Base-by-base conservation (phyloP, 2,113 vertebrate genomes). In the Hippopotamus amphibius region DNA sequence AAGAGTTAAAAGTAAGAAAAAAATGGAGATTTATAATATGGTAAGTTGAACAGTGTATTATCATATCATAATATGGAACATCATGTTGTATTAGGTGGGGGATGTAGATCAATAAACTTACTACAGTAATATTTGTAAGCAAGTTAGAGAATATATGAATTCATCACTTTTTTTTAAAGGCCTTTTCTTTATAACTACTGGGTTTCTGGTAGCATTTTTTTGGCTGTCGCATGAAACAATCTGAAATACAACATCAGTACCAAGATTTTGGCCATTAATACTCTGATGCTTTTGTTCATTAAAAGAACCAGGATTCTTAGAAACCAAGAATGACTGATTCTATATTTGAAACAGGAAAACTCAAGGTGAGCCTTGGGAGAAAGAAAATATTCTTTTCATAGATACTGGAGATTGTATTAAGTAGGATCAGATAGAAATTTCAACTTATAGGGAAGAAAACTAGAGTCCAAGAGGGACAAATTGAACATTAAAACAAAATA, bases 401-500 rank as follows among this genome's bases (percentile, higher is more conserved):
- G 10, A 11, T 61, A 19, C 17, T 81, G 9, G 65, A 81, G 48
- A 28, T 57, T 85, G 33, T 68, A 11, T 77, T 59, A 81, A 74
- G 66, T 24, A 63, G 30, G 13, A 69, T 88, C 2, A 17, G 24
- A 90, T 10, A 92, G 15, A 94, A 66, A 48, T 89, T 95, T 69
- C 72, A 89, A 37, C 6, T 90, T 82, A 37, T 7, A 79, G 4
- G 17, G 24, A 33, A 69, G 21, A 77, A 92, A 94, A 77, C 26
- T 43, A 46, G 22, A 77, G 50, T 28, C 55, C 59, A 94, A 92
- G 13, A 86, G 21, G 57, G 26, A 82, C 61, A 85, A 94, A 89
- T 57, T 57, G 13, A 84, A 92, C 65, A 71, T 53, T 65, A 43
- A 95, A 89, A 88, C 24, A 89, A 94, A 92, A 53, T 81, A 50